A percentile compares a stretch with the other conserved stretches of the same genome.
phyloP scores from a whole-genome alignment of 2,113 vertebrate species.

The Colossoma macropomum region DNA sequence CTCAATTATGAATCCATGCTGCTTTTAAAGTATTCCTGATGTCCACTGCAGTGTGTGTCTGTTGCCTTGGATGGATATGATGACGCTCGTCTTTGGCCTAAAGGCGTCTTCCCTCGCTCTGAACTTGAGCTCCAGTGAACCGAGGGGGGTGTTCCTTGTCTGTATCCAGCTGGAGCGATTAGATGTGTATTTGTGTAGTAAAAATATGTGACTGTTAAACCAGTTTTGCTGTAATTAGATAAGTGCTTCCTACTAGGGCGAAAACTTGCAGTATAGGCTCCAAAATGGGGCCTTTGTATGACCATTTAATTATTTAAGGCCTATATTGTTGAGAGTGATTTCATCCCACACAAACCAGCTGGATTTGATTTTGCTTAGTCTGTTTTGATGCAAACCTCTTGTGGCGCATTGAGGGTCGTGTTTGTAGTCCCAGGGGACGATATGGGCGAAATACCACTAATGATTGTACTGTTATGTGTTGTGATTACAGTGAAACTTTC shows the following conservation, averaged over 20 bases:
- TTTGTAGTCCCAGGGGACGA: too few relatives aligned
- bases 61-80: background rate
- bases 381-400: background rate
- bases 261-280: background rate
- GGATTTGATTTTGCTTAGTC: background rate
- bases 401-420: background rate
- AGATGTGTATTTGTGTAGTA: background rate
- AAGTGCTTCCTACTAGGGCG: background rate
- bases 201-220: background rate
- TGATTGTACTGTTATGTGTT: too few relatives aligned
- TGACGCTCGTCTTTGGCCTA: background rate
- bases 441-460: too few relatives aligned
- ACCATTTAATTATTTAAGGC: background rate
- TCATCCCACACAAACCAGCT: background rate
- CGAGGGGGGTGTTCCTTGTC: background rate
- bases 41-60: too few relatives aligned
- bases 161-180: background rate
- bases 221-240: conserved; percentile 1
- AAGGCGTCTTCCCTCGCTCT: background rate
- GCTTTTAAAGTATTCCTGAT: too few relatives aligned
- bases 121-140: background rate
- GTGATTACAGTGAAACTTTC: too few relatives aligned
- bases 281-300: background rate
- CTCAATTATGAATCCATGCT: too few relatives aligned
- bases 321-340: background rate